phyloP scores from a whole-genome alignment of 2,797 vertebrate species.

The Bufotes viridis region DNA sequence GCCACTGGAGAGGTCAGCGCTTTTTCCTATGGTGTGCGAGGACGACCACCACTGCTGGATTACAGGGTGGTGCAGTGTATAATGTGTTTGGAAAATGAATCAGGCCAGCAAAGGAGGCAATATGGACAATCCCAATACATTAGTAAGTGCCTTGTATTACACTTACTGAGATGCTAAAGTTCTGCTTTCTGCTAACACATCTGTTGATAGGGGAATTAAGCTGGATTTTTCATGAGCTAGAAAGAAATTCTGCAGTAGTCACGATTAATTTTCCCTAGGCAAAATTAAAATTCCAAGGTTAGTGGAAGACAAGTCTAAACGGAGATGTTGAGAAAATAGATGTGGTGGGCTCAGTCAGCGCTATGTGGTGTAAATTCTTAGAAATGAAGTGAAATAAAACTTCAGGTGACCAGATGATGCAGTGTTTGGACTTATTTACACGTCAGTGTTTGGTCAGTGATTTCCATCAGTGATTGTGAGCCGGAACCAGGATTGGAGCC shows the following conservation, averaged over 20 bases:
- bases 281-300: conserved; percentile 59
- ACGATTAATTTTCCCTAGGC: conserved; percentile 45
- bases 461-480: too few relatives aligned
- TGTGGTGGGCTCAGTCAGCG: neutral
- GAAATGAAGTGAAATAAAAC: neutral
- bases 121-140: too few relatives aligned
- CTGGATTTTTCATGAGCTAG: conserved; percentile 45
- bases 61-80: too few relatives aligned
- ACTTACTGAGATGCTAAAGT: conserved; percentile 15
- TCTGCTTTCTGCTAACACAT: conserved; percentile 41
- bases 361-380: neutral
- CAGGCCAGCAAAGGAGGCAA: too few relatives aligned
- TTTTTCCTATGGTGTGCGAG: too few relatives aligned
- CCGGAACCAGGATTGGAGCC: too few relatives aligned
- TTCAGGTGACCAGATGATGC: neutral
- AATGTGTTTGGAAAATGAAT: too few relatives aligned
- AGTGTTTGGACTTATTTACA: too few relatives aligned
- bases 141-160: too few relatives aligned
- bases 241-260: conserved; percentile 34
- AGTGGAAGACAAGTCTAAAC: conserved; percentile 26
- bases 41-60: too few relatives aligned
- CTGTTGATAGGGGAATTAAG: conserved; percentile 47
- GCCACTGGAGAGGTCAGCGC: too few relatives aligned
- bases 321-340: conserved; percentile 22
- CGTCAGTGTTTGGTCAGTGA: too few relatives aligned